Base-by-base conservation (phyloP, 2,797 vertebrate genomes). In the Pachyuromys duprasi region DNA sequence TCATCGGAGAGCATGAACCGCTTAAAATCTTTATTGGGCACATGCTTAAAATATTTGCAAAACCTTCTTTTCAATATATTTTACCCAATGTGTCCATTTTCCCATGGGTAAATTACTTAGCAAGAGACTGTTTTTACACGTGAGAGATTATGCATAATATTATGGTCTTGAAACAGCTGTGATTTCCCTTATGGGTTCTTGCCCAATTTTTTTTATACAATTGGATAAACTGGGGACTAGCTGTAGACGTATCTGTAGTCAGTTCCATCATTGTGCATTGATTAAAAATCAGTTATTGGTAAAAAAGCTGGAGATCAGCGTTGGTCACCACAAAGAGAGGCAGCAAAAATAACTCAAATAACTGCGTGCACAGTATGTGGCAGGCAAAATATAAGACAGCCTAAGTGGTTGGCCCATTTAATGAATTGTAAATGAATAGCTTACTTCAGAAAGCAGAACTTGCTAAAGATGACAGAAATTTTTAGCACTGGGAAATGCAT, bases 31-130 rank as follows among this genome's bases (percentile, higher is more conserved):
- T 86, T 18, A 72, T 36, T 86, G 88, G 89, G 28, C 88, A 22
- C 26, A n/a, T 93, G 36, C 80, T 76, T 74, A 82, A 91, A 65
- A 57, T 78, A 22, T 89, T 92, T 57, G 89, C 20, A 57, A 91
- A 45, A 60, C 65, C 92, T 8, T 70, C 45, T 42, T 93, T 86
- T 62, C 39, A 76, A 49, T 17, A 3, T 82, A 8, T 91, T 49
- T 93, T 95, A 20, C 26, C 83, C 89, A 80, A 91, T 65, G 39
- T 74, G 3, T 63, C 90, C 42, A 31, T 87, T 92, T 95, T 83
- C 9, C 7, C 1, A 20, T 80, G 42, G 60, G 8, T 79, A 49
- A 79, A 72, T 93, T 36, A 86, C 91, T 69, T 84, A 5, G 87
- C 57, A 91, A 95, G 67, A n/a, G 79, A 93, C n/a, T 12, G 17